phyloP scores from a whole-genome alignment of 2,888 invertebrate species.

The Podabrus alpinus region DNA sequence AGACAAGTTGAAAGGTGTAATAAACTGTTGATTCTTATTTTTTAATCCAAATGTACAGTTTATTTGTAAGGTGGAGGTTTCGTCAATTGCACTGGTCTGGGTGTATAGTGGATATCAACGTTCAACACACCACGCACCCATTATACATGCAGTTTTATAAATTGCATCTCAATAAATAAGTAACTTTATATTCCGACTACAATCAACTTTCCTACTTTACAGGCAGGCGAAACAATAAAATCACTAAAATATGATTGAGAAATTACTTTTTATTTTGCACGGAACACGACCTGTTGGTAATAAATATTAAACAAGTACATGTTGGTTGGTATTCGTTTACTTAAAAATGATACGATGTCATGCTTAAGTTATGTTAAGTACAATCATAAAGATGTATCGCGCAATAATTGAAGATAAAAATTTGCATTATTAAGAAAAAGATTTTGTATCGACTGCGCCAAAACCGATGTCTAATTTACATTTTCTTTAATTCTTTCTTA shows the following conservation, averaged over 20 bases:
- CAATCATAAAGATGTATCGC: slow-evolving; percentile 41
- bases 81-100: slow-evolving; percentile 36
- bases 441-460: background rate
- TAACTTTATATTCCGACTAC: slow-evolving; percentile 57
- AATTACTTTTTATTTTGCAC: slow-evolving; percentile 53
- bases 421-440: background rate
- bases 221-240: slow-evolving; percentile 57
- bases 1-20: slow-evolving; percentile 6
- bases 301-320: slow-evolving; percentile 52
- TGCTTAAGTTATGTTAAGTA: slow-evolving; percentile 46
- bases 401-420: slow-evolving; percentile 25
- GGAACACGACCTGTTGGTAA: slow-evolving; percentile 50
- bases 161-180: slow-evolving; percentile 57
- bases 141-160: slow-evolving; percentile 57
- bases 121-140: slow-evolving; percentile 48
- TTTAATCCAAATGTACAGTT: slow-evolving; percentile 33
- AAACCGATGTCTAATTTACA: background rate
- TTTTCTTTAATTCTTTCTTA: background rate
- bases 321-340: slow-evolving; percentile 40
- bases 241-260: slow-evolving; percentile 58
- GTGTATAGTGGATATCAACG: slow-evolving; percentile 35
- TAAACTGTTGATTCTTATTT: slow-evolving; percentile 17
- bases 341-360: slow-evolving; percentile 42
- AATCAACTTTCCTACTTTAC: slow-evolving; percentile 57
- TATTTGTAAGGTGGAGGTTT: slow-evolving; percentile 34